Evolutionary conservation across 1,140 invertebrate genomes (phyloP).

Genomic region (Drosophila rufa): DNA sequence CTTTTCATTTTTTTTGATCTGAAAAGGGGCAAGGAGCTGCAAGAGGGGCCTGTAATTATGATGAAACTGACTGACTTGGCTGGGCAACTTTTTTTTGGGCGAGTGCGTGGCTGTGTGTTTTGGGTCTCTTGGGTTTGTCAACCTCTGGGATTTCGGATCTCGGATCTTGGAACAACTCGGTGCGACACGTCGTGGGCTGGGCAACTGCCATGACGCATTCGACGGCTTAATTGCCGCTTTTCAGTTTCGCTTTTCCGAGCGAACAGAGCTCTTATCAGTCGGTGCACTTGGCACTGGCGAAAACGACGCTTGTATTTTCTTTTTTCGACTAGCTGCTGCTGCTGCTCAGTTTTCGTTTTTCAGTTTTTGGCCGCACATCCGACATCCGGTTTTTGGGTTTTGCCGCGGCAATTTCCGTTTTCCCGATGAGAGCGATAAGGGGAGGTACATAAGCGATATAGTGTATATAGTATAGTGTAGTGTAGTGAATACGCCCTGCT

Average conservation of each 20-base stretch:
- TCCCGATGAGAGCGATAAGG: conserved; percentile 15
- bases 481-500: conserved; percentile 4
- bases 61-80: conserved; percentile 59
- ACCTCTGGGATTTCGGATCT: conserved; percentile 39
- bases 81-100: conserved; percentile 41
- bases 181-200: conserved; percentile 35
- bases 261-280: conserved; percentile 44
- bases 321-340: conserved; percentile 21
- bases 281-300: conserved; percentile 51
- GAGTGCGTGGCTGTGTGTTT: conserved; percentile 46
- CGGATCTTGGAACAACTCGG: background rate
- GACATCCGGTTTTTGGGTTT: conserved; percentile 50
- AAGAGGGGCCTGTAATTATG: conserved; percentile 64
- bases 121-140: conserved; percentile 49
- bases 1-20: conserved; percentile 32
- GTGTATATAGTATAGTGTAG: background rate
- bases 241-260: conserved; percentile 41
- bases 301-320: conserved; percentile 23
- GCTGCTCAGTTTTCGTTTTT: conserved; percentile 9
- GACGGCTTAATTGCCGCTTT: conserved; percentile 43
- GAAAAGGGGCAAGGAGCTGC: conserved; percentile 9
- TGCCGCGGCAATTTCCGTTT: conserved; percentile 43
- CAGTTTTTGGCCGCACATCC: conserved; percentile 42
- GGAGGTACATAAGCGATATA: background rate
- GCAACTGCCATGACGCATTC: conserved; percentile 51